Evolutionary conservation across 2,797 vertebrate genomes (phyloP), one percentile per base, ranked within the genome.

Genomic region (Crenichthys baileyi): DNA sequence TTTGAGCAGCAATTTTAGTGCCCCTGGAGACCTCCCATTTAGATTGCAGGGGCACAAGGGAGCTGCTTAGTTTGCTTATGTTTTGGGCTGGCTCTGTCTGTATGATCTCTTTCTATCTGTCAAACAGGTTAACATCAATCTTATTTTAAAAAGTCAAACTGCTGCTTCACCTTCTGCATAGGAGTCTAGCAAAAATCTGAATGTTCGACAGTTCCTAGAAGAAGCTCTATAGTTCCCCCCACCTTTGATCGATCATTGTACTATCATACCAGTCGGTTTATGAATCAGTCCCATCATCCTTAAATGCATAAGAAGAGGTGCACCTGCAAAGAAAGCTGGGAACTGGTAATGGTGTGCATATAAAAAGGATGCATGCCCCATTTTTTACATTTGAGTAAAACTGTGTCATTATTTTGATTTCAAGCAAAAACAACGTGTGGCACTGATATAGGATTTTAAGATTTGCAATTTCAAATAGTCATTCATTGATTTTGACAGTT

Each of bases 241-340:
- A 50, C 31, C 31, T 36, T 9, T 8, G 16, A 63, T 9, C 22
- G 41, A 24, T 24, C 39, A 41, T 41, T 36, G 22, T 22, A 70
- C 67, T n/a, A 41, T 41, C 1, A 24, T 39, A 15, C 39, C 22
- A 24, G 1, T n/a, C 39, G 41, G 5, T 46, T n/a, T 1, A n/a
- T 13, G 65, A 68, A 46, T n/a, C 65, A n/a, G 31, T 13, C 31
- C 73, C 31, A 20, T 72, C 78, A 74, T 41, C 61, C 71, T 65
- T 72, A 53, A 75, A 29, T 72, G 71, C 70, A 18, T 70, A 55
- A 79, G 56, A 76, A 79, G 56, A 74, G 70, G 74, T 67, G 75
- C 90, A 90, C 93, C 88, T 92, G 91, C 85, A 72, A 53, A 79
- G 78, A 79, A 84, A 89, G 78, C 84, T 85, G 87, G 86, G 89